Conservation (phyloP, 2,797 vertebrate genomes). For the Pipistrellus nathusii region DNA sequence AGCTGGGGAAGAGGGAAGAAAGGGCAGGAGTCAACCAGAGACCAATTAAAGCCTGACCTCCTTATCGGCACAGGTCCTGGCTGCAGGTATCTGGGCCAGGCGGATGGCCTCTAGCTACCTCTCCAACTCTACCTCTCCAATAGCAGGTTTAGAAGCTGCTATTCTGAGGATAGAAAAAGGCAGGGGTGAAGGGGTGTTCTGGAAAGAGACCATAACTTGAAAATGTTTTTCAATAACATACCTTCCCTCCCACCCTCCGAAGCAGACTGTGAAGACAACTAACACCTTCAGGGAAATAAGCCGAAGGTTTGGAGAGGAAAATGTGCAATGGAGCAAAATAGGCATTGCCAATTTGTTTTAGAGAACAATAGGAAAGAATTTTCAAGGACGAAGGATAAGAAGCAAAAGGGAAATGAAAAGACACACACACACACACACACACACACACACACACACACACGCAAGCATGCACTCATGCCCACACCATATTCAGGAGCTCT, state of each 20-base stretch:
- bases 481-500: not conserved
- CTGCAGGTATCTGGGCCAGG: not conserved
- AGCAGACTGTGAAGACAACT: constrained; percentile 31
- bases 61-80: fast-evolving
- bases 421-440: not conserved
- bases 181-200: not conserved
- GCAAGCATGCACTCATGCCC: no score
- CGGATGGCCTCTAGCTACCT: not conserved
- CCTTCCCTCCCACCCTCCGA: not conserved
- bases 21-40: constrained; percentile 42
- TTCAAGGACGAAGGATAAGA: not conserved
- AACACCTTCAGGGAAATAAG: constrained; percentile 32
- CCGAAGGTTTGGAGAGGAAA: constrained; percentile 12
- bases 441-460: not conserved
- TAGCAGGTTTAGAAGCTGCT: constrained; percentile 1
- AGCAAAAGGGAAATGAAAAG: not conserved
- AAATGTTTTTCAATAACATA: constrained; percentile 36
- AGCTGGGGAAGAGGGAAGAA: not conserved
- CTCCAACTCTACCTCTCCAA: not conserved
- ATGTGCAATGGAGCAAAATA: not conserved
- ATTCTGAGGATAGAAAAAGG: constrained; percentile 41
- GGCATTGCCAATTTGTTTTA: constrained; percentile 45
- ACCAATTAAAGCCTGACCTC: constrained; percentile 61
- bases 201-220: not conserved
- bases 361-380: not conserved